Base-by-base conservation (phyloP, 2,888 invertebrate genomes). In the Cerastoderma edule region DNA sequence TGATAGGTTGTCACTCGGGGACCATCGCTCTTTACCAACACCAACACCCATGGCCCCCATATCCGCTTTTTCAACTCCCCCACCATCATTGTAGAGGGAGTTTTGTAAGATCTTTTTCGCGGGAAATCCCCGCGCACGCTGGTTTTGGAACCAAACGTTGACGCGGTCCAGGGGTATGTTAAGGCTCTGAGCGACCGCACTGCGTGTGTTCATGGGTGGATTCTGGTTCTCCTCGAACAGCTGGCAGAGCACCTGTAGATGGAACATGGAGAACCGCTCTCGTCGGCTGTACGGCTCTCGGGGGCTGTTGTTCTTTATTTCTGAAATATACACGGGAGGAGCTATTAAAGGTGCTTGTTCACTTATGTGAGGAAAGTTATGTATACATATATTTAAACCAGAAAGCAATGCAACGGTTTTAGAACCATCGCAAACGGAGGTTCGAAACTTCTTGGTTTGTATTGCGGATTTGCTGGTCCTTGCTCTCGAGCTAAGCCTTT, bases 71-170 rank as follows among this genome's bases (percentile, higher is more conserved):
- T 72, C 69, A 0, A 73, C 66, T 22, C 66, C 67, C 24, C 56
- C 27, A n/a, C 67, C 60, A 19, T 66, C 66, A 30, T 69, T 63
- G 27, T 67, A 75, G 5, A 73, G 22, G 13, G 82, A 70, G 57
- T 83, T 82, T 50, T 81, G 82, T 0, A 86, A 67, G 22, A 84
- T 75, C 67, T 78, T 82, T 67, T 79, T 74, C 1, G 86, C 86
- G 28, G 86, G 86, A 70, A 86, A 86, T 24, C 84, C 83, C 35
- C 86, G 72, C 19, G 86, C 86, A 39, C 86, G 75, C 66, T 86
- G 86, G 71, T 86, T 86, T 48, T 86, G 86, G 57, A 86, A 86
- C 86, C 86, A 86, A 39, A 86, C 83, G 60, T 84, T 86, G n/a
- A 86, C 79, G 13, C 86, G 72, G 53, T 86, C 86, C 19, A 84